Conservation (phyloP, 2,113 vertebrate species). For the Plecotus auritus region DNA sequence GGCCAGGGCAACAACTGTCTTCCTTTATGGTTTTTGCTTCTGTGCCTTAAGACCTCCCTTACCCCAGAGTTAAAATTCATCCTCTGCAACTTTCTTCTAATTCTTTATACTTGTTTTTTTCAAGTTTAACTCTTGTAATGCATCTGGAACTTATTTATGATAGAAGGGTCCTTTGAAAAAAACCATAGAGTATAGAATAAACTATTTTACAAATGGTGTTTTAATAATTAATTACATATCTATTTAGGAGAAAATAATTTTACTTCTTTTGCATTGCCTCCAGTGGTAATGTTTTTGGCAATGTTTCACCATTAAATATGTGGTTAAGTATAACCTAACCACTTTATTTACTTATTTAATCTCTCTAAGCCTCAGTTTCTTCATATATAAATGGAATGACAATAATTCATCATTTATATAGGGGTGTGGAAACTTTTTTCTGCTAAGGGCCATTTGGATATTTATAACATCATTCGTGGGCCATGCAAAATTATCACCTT, state of each 20-base stretch:
- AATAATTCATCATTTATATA: neutral
- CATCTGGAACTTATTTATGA: neutral
- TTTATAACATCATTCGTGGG: too few relatives aligned
- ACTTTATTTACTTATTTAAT: neutral
- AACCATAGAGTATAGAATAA: neutral
- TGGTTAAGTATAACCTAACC: neutral
- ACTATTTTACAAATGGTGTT: neutral
- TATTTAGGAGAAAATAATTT: neutral
- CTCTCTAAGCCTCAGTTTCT: neutral
- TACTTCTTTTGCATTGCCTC: neutral
- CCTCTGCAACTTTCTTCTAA: neutral
- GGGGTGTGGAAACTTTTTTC: too few relatives aligned
- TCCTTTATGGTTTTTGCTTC: neutral
- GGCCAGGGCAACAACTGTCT: neutral
- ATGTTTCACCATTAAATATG: neutral
- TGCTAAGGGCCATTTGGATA: too few relatives aligned
- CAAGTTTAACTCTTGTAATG: neutral
- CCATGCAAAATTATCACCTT: too few relatives aligned
- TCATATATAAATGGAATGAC: neutral
- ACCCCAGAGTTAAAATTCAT: neutral
- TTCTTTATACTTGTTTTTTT: neutral
- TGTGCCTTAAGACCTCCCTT: neutral
- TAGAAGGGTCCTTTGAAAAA: neutral
- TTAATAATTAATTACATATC: neutral
- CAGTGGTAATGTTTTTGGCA: neutral